These are phyloP conservation scores for Upupa epops DNA, from an alignment of 2,113 vertebrate species.

Conservation along the genomic window DNA sequence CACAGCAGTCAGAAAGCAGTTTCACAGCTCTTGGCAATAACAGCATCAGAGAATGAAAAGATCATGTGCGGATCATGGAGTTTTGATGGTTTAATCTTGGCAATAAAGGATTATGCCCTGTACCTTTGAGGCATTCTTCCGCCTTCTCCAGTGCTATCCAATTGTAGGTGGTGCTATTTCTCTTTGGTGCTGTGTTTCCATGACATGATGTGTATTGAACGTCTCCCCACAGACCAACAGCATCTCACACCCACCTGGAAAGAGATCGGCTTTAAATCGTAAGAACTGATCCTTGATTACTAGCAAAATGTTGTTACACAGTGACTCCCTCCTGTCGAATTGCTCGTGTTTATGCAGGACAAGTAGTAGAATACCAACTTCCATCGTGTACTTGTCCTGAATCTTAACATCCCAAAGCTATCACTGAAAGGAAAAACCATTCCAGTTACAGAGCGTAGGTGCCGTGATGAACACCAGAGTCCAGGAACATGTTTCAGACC, in stretches of 20 bases:
- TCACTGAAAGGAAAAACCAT: not conserved
- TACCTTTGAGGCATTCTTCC: not conserved
- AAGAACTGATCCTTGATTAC: not conserved
- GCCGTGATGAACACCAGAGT: not conserved
- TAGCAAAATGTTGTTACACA: not conserved
- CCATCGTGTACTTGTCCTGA: not conserved
- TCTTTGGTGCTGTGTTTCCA: not conserved
- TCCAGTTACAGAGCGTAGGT: not conserved
- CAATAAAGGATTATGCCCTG: not conserved
- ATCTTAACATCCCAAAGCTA: not conserved
- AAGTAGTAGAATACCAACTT: not conserved
- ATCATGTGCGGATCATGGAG: not conserved
- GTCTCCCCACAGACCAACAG: accelerated
- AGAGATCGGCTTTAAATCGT: not conserved
- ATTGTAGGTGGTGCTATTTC: not conserved
- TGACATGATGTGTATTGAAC: not conserved
- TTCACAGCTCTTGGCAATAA: not conserved
- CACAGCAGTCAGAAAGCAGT: not conserved
- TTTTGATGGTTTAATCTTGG: not conserved
- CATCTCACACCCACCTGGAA: not conserved
- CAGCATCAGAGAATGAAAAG: not conserved
- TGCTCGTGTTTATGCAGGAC: not conserved
- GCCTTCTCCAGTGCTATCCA: not conserved
- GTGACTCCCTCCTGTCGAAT: not conserved
- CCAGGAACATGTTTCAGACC: not conserved